Evolutionary conservation across 2,797 vertebrate species (phyloP), one percentile per base, ranked within the genome.

Genomic region (Geotria australis): DNA sequence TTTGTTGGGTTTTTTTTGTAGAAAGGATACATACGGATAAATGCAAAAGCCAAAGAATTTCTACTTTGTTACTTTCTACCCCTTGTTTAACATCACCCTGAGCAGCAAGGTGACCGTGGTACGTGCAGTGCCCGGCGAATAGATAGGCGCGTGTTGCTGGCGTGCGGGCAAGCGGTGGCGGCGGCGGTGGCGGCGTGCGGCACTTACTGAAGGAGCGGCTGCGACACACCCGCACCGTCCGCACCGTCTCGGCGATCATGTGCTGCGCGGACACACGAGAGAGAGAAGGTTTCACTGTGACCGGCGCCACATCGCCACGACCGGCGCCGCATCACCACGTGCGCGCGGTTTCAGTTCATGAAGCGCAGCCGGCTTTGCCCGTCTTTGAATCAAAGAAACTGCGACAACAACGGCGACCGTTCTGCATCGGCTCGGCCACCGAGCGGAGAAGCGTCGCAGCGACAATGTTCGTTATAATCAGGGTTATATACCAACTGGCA

Each of bases 161-260:
- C 38, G 24, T 38, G 4, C 5, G 24, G n/a, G 24, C 3, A 38
- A 38, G 24, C 24, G 24, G 6, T 5, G 24, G n/a, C n/a, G n/a
- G n/a, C n/a, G n/a, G n/a, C n/a, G 2, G 24, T 38, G 24, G 38
- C 24, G 24, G 24, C 24, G 24, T 38, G 24, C 24, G 24, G 38
- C 15, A 80, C 86, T 85, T 77, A 96, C 91, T 83, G 75, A 98
- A 98, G 12, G 78, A 72, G 7, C 83, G 77, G 69, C 84, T 95
- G 61, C 83, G 71, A 65, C 83, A 96, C 76, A 77, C 79, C 72
- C 78, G 80, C 71, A 89, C 73, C 58, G 78, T 85, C 72, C 83
- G 79, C 64, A 85, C 74, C 9, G 89, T 93, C 63, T 80, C 91
- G 47, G 88, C 84, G 61, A 96, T 95, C 91, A 98, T 98, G 59